These are phyloP conservation scores for Caenorhabditis sp. DNA, from an alignment of 2,888 invertebrate genomes.

Conservation along the genomic window DNA sequence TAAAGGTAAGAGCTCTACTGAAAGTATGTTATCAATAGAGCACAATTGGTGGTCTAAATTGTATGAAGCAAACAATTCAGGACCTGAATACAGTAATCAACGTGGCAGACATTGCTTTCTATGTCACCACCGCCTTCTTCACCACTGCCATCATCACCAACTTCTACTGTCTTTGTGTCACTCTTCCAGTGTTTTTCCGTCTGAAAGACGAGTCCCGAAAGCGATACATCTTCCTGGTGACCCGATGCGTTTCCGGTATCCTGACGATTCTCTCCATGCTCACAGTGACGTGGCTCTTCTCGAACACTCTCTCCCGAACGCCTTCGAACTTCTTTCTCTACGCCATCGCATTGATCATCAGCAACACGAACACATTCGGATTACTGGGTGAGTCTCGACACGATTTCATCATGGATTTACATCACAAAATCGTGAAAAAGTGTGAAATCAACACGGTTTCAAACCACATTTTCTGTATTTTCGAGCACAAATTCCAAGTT, in stretches of 20 bases:
- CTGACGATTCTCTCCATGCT: slow-evolving; percentile 27
- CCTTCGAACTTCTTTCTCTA: slow-evolving; percentile 27
- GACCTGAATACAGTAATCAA: slow-evolving; percentile 29
- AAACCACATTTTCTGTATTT: too few species aligned
- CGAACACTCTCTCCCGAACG: slow-evolving; percentile 5
- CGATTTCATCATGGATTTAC: background rate
- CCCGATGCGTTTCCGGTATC: slow-evolving; percentile 35
- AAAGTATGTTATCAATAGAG: background rate
- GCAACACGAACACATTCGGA: slow-evolving; percentile 30
- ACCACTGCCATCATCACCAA: slow-evolving; percentile 15
- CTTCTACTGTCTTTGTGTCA: slow-evolving; percentile 40
- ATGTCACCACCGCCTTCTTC: slow-evolving; percentile 18
- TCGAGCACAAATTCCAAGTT: slow-evolving; percentile 3
- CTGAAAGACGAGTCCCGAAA: slow-evolving; percentile 29
- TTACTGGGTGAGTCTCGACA: slow-evolving; percentile 28
- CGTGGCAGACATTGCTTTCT: slow-evolving; percentile 14
- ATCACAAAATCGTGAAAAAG: slow-evolving; percentile 4
- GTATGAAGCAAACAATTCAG: too few species aligned
- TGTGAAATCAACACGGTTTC: too few species aligned
- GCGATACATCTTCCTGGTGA: slow-evolving; percentile 36
- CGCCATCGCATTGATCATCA: slow-evolving; percentile 22
- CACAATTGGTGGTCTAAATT: too few species aligned
- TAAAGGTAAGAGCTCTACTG: slow-evolving; percentile 13
- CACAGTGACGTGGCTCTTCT: slow-evolving; percentile 1
- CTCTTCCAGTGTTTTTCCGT: slow-evolving; percentile 36